Base-by-base conservation (phyloP, 2,113 vertebrate species). In the Nibea albiflora region DNA sequence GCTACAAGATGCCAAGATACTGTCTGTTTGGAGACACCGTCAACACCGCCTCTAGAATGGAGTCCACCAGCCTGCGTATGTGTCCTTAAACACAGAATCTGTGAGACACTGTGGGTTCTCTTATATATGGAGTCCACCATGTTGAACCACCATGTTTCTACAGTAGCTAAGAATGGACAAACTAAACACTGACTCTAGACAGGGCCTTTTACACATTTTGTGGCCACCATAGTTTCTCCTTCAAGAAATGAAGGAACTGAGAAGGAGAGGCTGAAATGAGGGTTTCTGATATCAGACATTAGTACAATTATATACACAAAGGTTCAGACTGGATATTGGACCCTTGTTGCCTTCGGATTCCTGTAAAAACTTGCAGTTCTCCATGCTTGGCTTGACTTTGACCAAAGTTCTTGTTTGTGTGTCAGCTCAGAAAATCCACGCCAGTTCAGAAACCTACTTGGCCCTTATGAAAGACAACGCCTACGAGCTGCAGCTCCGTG, bases 401-500 rank as follows among this genome's bases (percentile, higher is more conserved):
- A 16, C 47, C 28, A 12, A 19, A 26, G 5, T 66, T 26, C 0
- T 52, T 15, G 46, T 69, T 50, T 66, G 52, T 78, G 15, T 78
- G 75, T 47, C 78, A 98, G 97, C 97, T 1, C 97, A 98, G 91
- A 97, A 92, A 89, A 95, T 98, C 69, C 96, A 97, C 63, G 92
- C 96, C 88, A 98, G 96, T 16, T 97, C 96, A 44, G 97, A 94
- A 57, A 96, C 96, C 0, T 96, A 96, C 26, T 49, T 94, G 39
- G 96, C 96, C 35, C 95, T 98, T 68, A 94, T 96, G 44, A 92
- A 90, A 78, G 96, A 97, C 50, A 92, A 95, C 9, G 95, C 96
- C 0, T 98, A 97, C 10, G 96, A 97, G 73, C 95, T 97, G 42
- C 95, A 98, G 76, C 93, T 91, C 2, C 93, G 96, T 4, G 96